Base-by-base conservation (phyloP, 2,797 vertebrate genomes). In the Pseudotriccus pelzelni region DNA sequence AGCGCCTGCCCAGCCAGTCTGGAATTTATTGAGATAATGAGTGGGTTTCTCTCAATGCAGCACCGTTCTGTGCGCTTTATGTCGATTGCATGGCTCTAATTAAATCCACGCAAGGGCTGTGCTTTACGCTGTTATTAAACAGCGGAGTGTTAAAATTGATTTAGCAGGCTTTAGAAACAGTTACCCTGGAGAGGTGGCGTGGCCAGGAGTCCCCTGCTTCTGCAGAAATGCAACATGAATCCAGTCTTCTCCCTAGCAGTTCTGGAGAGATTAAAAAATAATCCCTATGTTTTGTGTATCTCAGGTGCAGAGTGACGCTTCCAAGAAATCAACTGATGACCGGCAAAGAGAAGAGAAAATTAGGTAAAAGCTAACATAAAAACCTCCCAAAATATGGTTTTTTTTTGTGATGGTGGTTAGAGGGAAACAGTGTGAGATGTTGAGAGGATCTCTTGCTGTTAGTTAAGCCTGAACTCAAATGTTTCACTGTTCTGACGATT, bases 111-210 rank as follows among this genome's bases (percentile, higher is more conserved):
- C 37, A 91, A 81, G 36, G 55, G 39, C 52, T 63, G 56, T 81
- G 41, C 79, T 94, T 86, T 96, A 47, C 73, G 63, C 69, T 91
- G 69, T 67, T 96, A 59, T 81, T 94, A 95, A 87, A 92, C 41
- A 73, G 84, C 76, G 32, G 81, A 67, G 44, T 82, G 59, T 76
- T 94, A 76, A 84, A 76, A 76, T 55, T 79, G 82, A 73, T 78
- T 92, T 90, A 92, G 18, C 55, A 50, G 74, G 80, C 44, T 84
- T 76, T 79, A 79, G 72, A 32, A 89, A 46, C 39, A 83, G 75
- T 44, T 79, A n/a, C 24, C 77, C 37, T 55, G 53, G 34, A 87
- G 75, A 80, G 50, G 19, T 84, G 44, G 22, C 5, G 2, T 84
- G 55, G 59, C 34, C 69, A 78, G 69, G 43, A 93, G 63, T 92